Evolutionary conservation across 2,797 vertebrate genomes (phyloP).

Genomic region (Ceryle rudis): DNA sequence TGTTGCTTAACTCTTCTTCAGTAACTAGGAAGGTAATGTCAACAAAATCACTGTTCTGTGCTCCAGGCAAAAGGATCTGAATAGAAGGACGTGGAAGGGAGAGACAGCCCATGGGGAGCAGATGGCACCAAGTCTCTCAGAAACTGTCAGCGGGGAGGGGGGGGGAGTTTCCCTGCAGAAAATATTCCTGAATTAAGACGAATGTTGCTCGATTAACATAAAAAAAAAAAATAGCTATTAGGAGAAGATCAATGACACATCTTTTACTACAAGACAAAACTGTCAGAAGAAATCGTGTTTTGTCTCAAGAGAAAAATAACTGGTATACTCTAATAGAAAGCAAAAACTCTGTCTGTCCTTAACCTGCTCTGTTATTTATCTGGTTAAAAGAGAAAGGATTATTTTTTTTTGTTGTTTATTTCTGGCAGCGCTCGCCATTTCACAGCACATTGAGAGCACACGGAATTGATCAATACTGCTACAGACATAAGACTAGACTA

Average conservation of each 20-base stretch:
- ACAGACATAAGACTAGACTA: slow-evolving; percentile 84
- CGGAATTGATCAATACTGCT: slow-evolving; percentile 82
- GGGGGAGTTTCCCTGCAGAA: neutral
- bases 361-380: slow-evolving; percentile 2
- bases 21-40: neutral
- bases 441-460: slow-evolving; percentile 77
- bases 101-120: neutral
- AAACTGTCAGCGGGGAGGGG: neutral
- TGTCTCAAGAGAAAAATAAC: neutral
- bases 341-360: neutral
- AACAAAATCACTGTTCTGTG: neutral
- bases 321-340: neutral
- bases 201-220: neutral
- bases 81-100: neutral
- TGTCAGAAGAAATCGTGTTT: fast-evolving
- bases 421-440: slow-evolving; percentile 79
- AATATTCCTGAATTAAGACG: neutral
- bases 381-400: slow-evolving; percentile 33
- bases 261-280: neutral
- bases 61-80: neutral
- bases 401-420: slow-evolving; percentile 1
- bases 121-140: neutral
- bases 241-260: neutral
- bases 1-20: neutral
- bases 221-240: neutral